Evolutionary conservation across 1,140 invertebrate species (phyloP), one percentile per base, ranked within the genome.

Genomic region (Heterodera schachtii): DNA sequence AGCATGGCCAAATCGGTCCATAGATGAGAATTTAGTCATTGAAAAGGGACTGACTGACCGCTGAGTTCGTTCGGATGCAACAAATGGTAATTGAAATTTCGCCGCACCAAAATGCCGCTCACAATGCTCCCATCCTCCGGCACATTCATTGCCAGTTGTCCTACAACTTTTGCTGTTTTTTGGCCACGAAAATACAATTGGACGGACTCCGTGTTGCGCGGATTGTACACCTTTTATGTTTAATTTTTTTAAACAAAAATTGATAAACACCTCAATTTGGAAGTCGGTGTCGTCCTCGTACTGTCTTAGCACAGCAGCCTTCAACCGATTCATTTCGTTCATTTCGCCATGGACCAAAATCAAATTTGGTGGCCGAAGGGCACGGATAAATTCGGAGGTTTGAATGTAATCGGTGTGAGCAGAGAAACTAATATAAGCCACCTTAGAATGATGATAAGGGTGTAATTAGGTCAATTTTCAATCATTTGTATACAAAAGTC

Each of bases 391-490:
- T 91, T 98, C 96, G 43, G 95, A 96, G 0, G 97, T 99, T 91
- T 99, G 97, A 89, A 97, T 94, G 91, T 98, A 99, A 91, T 99
- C 98, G 0, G 97, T 98, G 89, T 99, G 98, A 1, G 98, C 98
- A 0, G 97, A 98, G 91, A 99, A 99, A 0, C 96, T 98, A 86
- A 99, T 99, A 89, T 99, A 99, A 91, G 98, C 96, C 0, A 99
- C 97, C 76, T 88, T n/a, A n/a, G n/a, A n/a, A n/a, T n/a, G n/a
- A n/a, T n/a, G n/a, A n/a, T n/a, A n/a, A n/a, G n/a, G n/a, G n/a
- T n/a, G n/a, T n/a, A n/a, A n/a, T n/a, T n/a, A n/a, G n/a, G n/a
- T n/a, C n/a, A n/a, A n/a, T n/a, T n/a, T n/a, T n/a, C n/a, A n/a
- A n/a, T n/a, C n/a, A n/a, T n/a, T n/a, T n/a, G n/a, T n/a, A 49